Percentiles rank a stretch among this genome's conserved stretches.
These are phyloP conservation scores for Drosophila nigromelanica DNA, from an alignment of 1,140 invertebrate genomes.

Conservation along the genomic window DNA sequence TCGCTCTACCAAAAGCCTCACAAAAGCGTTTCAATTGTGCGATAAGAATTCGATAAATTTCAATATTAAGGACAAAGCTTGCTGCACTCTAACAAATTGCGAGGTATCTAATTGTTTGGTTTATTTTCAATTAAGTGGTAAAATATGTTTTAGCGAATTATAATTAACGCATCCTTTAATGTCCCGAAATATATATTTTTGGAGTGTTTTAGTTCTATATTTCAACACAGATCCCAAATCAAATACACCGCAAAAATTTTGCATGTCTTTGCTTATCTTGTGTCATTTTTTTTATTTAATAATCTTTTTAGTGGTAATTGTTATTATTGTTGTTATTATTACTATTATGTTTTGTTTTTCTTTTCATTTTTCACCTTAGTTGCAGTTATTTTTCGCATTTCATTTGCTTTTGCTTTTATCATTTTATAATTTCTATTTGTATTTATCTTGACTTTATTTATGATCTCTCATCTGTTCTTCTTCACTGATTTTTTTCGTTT, in stretches of 20 bases:
- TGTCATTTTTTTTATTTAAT: slow-evolving; percentile 20
- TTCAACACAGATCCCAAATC: too few species aligned
- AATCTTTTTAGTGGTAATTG: slow-evolving; percentile 18
- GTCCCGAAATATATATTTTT: too few species aligned
- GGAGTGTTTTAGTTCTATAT: too few species aligned
- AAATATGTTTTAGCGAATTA: too few species aligned
- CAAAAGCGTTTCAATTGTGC: too few species aligned
- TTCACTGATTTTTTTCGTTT: slow-evolving; percentile 6
- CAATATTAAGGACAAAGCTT: too few species aligned
- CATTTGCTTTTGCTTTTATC: slow-evolving; percentile 2
- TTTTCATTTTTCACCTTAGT: slow-evolving; percentile 70
- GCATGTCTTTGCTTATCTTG: slow-evolving; percentile 13
- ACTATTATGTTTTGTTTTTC: slow-evolving; percentile 5
- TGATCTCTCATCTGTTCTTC: slow-evolving; percentile 17
- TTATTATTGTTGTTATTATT: slow-evolving; percentile 47
- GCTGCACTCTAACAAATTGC: too few species aligned
- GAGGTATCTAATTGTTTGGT: too few species aligned
- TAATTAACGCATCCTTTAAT: too few species aligned
- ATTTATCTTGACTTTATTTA: background rate
- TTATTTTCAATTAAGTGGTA: too few species aligned
- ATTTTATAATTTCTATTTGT: slow-evolving; percentile 12
- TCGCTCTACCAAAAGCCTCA: too few species aligned
- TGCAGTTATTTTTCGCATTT: slow-evolving; percentile 43
- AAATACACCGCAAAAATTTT: background rate
- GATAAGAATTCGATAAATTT: too few species aligned